Conservation (phyloP, 2,113 vertebrate species). For the Anarhynchus alexandrinus region DNA sequence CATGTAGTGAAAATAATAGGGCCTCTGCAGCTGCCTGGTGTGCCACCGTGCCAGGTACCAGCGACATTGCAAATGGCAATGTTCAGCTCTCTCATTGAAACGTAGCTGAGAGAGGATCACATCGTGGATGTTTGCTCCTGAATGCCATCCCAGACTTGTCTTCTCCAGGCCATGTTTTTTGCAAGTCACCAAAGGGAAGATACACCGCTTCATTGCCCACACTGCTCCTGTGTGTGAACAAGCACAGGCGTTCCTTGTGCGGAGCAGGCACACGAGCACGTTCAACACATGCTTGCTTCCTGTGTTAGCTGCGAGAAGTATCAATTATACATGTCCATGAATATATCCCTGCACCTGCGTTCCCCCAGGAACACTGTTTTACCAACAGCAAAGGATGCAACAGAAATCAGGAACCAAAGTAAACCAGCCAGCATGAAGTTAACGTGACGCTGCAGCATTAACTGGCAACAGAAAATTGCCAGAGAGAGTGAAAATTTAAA, state of each 20-base stretch:
- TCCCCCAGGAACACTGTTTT: background rate
- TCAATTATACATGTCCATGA: conserved; percentile 1
- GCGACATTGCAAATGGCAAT: background rate
- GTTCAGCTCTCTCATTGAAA: background rate
- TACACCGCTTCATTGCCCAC: background rate
- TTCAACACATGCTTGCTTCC: background rate
- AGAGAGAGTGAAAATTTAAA: background rate
- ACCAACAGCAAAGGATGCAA: background rate
- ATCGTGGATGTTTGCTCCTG: background rate
- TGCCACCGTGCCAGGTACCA: background rate
- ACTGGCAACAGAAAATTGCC: background rate
- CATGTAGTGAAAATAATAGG: background rate
- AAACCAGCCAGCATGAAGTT: background rate
- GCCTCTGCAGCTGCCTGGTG: background rate
- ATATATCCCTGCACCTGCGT: background rate
- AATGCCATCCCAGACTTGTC: background rate
- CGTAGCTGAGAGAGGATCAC: background rate
- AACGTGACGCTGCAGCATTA: background rate
- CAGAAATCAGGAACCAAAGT: background rate
- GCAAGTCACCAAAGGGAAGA: background rate
- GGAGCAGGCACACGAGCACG: background rate
- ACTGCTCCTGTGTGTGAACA: background rate
- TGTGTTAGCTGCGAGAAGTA: background rate
- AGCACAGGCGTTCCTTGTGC: background rate
- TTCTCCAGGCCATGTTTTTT: background rate